Evolutionary conservation across 2,888 invertebrate species (phyloP).

Genomic region (Ochropleura plecta): DNA sequence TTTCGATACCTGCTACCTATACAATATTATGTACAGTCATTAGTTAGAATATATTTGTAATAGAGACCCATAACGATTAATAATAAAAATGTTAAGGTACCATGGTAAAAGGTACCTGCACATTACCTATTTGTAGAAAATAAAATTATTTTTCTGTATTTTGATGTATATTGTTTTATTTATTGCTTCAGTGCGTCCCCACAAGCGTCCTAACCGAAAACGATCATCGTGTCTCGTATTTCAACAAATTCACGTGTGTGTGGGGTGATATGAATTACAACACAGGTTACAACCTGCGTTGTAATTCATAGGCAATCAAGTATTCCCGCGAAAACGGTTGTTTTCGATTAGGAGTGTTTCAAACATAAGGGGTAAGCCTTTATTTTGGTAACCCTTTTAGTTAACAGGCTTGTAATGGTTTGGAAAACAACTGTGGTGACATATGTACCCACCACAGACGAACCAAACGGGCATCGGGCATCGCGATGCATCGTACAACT

Average conservation of each 20-base stretch:
- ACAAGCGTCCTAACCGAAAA: too few relatives aligned
- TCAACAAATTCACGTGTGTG: too few relatives aligned
- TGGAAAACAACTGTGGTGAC: too few relatives aligned
- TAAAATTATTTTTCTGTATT: slow-evolving; percentile 57
- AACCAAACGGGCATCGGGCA: not conserved
- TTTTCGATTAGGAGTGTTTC: not conserved
- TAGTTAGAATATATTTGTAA: slow-evolving; percentile 45
- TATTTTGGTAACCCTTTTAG: not conserved
- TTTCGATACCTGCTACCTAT: slow-evolving; percentile 10
- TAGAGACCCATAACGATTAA: slow-evolving; percentile 11
- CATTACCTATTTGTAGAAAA: slow-evolving; percentile 43
- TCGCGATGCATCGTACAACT: too few relatives aligned
- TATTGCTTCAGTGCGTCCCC: too few relatives aligned
- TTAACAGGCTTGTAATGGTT: not conserved
- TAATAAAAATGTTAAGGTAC: slow-evolving; percentile 25
- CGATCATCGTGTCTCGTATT: too few relatives aligned
- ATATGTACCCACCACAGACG: not conserved
- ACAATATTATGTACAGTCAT: slow-evolving; percentile 52
- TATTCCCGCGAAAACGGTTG: too few relatives aligned
- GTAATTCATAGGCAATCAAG: too few relatives aligned
- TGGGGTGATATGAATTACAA: too few relatives aligned
- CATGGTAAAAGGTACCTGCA: not conserved
- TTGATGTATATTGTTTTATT: slow-evolving; percentile 12
- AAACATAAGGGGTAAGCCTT: not conserved
- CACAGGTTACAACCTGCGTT: too few relatives aligned